These are phyloP conservation scores for Acanthisitta chloris DNA, from an alignment of 2,113 vertebrate genomes.

Conservation along the genomic window DNA sequence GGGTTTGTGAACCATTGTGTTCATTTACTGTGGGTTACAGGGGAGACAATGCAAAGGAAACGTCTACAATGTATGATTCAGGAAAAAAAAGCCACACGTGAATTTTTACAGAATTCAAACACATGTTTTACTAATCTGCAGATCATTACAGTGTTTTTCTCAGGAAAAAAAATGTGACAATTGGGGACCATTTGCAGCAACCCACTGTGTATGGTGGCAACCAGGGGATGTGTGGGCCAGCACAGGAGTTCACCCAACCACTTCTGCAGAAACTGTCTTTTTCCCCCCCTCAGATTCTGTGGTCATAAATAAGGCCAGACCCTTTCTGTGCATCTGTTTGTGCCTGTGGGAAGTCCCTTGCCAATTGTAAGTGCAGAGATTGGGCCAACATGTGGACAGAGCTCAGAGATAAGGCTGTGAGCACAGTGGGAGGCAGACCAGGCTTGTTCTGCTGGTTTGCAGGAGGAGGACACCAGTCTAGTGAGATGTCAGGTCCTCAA, in stretches of 20 bases:
- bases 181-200: neutral
- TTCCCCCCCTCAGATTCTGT: neutral
- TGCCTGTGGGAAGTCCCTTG: neutral
- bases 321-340: neutral
- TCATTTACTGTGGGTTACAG: neutral
- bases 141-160: neutral
- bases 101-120: neutral
- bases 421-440: neutral
- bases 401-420: neutral
- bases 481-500: neutral
- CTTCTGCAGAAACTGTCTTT: neutral
- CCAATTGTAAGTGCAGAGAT: accelerated
- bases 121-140: neutral
- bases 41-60: neutral
- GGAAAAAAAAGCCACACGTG: accelerated
- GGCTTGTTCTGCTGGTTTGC: neutral
- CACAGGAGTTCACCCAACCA: neutral
- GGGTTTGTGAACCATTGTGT: neutral
- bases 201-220: neutral
- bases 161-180: neutral
- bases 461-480: neutral
- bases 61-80: neutral
- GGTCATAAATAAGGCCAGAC: neutral
- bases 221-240: neutral
- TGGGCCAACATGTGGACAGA: neutral